Evolutionary conservation across 2,797 vertebrate species (phyloP).

Genomic region (Neoniphon sammara): DNA sequence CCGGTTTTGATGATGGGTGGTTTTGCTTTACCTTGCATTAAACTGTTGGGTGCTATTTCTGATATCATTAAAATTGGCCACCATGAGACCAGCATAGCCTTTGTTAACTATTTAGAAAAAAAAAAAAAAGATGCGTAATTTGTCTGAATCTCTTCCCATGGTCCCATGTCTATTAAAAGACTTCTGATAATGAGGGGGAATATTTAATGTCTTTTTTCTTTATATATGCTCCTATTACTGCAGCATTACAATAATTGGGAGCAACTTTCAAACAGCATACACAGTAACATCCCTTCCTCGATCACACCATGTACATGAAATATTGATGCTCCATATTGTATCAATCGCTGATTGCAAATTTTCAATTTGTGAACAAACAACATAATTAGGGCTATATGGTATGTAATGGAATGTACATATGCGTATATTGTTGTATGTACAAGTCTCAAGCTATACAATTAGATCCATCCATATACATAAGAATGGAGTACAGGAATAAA

Average conservation of each 20-base stretch:
- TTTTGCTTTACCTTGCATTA: not conserved
- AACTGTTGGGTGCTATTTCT: constrained; percentile 17
- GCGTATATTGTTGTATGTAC: constrained; percentile 29
- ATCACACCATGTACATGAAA: constrained; percentile 55
- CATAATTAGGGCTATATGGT: constrained; percentile 26
- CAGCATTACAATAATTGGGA: constrained; percentile 33
- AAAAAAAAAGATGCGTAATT: constrained; percentile 14
- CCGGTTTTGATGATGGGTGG: constrained; percentile 21
- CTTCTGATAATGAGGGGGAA: constrained; percentile 26
- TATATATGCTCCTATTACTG: constrained; percentile 38
- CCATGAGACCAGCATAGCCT: not conserved
- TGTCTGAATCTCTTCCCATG: constrained; percentile 8
- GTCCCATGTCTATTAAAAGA: constrained; percentile 6
- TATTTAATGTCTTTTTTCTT: constrained; percentile 15
- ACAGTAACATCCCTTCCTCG: constrained; percentile 26
- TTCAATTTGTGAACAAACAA: constrained; percentile 48
- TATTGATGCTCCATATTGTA: constrained; percentile 42
- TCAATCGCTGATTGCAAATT: constrained; percentile 29
- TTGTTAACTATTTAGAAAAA: constrained; percentile 12
- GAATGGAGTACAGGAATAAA: constrained; percentile 33
- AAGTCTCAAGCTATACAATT: constrained; percentile 37
- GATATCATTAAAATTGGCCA: constrained; percentile 5
- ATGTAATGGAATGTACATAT: constrained; percentile 6
- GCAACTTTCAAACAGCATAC: constrained; percentile 35
- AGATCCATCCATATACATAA: constrained; percentile 26